Conservation (phyloP, 2,888 invertebrate genomes). For the Exephanes ischioxanthus region DNA sequence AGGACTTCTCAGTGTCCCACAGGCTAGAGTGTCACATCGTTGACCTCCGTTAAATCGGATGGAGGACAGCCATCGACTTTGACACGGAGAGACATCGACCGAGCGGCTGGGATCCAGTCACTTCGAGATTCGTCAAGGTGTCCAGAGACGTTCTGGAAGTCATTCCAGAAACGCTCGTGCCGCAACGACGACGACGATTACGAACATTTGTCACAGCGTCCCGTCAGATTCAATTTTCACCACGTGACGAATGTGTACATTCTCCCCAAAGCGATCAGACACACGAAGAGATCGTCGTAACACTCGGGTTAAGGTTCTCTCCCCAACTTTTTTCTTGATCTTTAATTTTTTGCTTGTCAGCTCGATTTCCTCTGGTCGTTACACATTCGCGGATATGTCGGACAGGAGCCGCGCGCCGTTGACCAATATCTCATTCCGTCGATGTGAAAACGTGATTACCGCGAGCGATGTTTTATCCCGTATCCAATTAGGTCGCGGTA, state of each 20-base stretch:
- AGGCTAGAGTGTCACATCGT: not conserved
- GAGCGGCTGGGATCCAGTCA: not conserved
- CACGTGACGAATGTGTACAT: constrained; percentile 62
- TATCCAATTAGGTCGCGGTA: constrained; percentile 59
- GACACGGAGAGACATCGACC: constrained; percentile 4
- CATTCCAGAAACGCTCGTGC: constrained; percentile 7
- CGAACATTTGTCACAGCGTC: constrained; percentile 60
- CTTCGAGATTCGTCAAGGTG: constrained; percentile 38
- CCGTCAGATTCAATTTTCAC: constrained; percentile 61
- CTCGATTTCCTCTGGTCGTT: constrained; percentile 25
- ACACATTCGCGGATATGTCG: constrained; percentile 38
- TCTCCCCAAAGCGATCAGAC: constrained; percentile 42
- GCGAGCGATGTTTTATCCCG: constrained; percentile 41
- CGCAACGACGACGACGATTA: constrained; percentile 42
- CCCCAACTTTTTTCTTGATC: constrained; percentile 11
- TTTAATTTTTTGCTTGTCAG: not conserved
- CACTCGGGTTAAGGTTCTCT: constrained; percentile 13
- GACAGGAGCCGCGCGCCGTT: constrained; percentile 44
- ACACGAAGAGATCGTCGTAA: constrained; percentile 35
- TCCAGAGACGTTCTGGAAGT: constrained; percentile 18
- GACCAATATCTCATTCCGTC: constrained; percentile 64
- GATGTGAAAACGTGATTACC: constrained; percentile 61
- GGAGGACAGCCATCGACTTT: not conserved
- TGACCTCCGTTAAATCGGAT: constrained; percentile 6
- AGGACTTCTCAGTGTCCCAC: not conserved